phyloP scores from a whole-genome alignment of 1,140 invertebrate species.

The Himalopsyche phryganea region DNA sequence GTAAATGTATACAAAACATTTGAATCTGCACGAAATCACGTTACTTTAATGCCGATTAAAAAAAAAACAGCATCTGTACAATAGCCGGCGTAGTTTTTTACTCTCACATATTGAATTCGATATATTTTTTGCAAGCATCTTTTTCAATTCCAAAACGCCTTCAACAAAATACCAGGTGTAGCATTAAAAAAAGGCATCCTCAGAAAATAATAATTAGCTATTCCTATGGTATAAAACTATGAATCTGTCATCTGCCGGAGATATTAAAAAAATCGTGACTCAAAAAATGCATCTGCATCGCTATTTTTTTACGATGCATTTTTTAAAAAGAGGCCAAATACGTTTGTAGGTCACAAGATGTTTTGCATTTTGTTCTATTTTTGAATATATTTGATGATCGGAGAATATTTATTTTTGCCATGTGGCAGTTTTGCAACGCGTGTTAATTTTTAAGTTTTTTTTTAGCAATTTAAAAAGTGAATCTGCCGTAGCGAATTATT shows the following conservation, averaged over 20 bases:
- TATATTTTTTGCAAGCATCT: neutral
- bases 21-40: too few relatives aligned
- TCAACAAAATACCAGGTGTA: conserved; percentile 14
- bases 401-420: neutral
- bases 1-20: too few relatives aligned
- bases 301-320: conserved; percentile 7
- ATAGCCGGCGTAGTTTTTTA: too few relatives aligned
- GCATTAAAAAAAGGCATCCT: conserved; percentile 4
- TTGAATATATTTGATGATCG: conserved; percentile 5
- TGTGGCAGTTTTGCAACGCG: neutral
- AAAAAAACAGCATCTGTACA: neutral
- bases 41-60: too few relatives aligned
- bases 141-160: conserved; percentile 1
- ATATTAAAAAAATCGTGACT: conserved; percentile 14
- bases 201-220: conserved; percentile 15
- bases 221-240: neutral
- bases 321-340: conserved; percentile 6
- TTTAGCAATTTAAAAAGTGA: neutral
- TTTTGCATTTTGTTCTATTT: conserved; percentile 31
- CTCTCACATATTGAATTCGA: conserved; percentile 1
- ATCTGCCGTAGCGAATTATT: too few relatives aligned
- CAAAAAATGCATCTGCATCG: conserved; percentile 23
- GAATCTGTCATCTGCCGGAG: conserved; percentile 25
- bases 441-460: neutral
- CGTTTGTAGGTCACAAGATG: conserved; percentile 31